These are phyloP conservation scores for Troides aeacus DNA, from an alignment of 2,888 invertebrate genomes.

Conservation along the genomic window DNA sequence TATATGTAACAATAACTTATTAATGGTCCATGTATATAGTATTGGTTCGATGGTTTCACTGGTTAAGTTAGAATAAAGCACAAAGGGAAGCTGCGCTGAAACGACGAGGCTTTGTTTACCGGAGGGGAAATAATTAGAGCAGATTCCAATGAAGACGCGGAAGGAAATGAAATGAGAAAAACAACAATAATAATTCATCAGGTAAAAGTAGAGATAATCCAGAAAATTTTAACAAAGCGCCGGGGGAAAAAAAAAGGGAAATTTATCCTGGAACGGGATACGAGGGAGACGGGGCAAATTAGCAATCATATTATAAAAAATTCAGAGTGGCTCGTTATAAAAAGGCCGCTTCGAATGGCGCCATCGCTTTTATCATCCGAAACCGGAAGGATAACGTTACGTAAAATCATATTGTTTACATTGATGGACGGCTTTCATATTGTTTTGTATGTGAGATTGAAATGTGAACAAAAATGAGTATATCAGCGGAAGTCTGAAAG, in stretches of 20 bases:
- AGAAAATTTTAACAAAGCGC: slow-evolving; percentile 58
- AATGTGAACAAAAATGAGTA: no score
- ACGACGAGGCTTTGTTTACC: slow-evolving; percentile 61
- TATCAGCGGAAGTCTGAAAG: no score
- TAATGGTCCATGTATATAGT: slow-evolving; percentile 10
- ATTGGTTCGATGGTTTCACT: slow-evolving; percentile 10
- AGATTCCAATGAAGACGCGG: slow-evolving; percentile 54
- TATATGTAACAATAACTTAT: neutral
- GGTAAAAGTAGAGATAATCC: slow-evolving; percentile 66
- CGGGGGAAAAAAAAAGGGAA: slow-evolving; percentile 44
- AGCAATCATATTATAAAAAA: slow-evolving; percentile 75
- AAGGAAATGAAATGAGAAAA: slow-evolving; percentile 54
- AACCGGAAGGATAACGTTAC: slow-evolving; percentile 34
- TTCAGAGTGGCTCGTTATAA: slow-evolving; percentile 58
- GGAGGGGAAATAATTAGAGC: slow-evolving; percentile 73
- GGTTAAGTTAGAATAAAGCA: slow-evolving; percentile 14
- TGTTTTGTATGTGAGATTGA: no score
- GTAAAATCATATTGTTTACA: slow-evolving; percentile 29
- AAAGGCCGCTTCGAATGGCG: slow-evolving; percentile 50
- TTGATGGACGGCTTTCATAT: neutral
- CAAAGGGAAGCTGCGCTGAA: slow-evolving; percentile 20
- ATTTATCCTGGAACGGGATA: slow-evolving; percentile 44
- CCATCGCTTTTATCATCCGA: slow-evolving; percentile 52
- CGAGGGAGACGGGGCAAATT: slow-evolving; percentile 62
- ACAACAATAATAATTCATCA: slow-evolving; percentile 68